Conservation (phyloP, 2,888 invertebrate genomes). For the Parnassius mnemosyne region DNA sequence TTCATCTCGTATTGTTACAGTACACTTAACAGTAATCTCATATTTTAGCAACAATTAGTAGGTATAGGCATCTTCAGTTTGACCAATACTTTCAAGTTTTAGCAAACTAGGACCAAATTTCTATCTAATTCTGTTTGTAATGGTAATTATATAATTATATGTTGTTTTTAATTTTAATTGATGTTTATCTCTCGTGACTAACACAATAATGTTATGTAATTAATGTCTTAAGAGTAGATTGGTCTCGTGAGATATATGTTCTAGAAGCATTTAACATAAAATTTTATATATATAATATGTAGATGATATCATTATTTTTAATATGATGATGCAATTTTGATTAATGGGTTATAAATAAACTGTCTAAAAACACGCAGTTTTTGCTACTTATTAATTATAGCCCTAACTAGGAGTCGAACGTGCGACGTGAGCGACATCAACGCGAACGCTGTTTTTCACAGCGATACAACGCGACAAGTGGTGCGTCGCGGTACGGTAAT, state of each 20-base stretch:
- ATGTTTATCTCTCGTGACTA: slow-evolving; percentile 67
- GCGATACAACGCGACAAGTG: too few species aligned
- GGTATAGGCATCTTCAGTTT: slow-evolving; percentile 12
- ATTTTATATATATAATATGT: slow-evolving; percentile 59
- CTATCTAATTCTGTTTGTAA: slow-evolving; percentile 61
- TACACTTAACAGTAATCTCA: slow-evolving; percentile 23
- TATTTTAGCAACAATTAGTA: slow-evolving; percentile 9
- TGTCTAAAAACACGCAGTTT: slow-evolving; percentile 47
- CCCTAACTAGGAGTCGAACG: too few species aligned
- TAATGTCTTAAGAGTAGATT: slow-evolving; percentile 58
- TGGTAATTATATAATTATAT: slow-evolving; percentile 51
- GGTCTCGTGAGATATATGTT: slow-evolving; percentile 72
- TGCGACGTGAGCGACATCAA: too few species aligned
- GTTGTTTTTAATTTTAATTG: slow-evolving; percentile 73
- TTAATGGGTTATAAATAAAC: slow-evolving; percentile 75
- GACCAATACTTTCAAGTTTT: slow-evolving; percentile 36
- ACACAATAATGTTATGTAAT: slow-evolving; percentile 54
- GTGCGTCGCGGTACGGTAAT: too few species aligned
- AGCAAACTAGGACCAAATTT: slow-evolving; percentile 68
- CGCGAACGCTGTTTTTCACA: too few species aligned
- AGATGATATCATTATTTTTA: slow-evolving; percentile 76
- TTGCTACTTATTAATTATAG: not conserved
- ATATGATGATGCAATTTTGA: slow-evolving; percentile 73
- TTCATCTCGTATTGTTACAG: slow-evolving; percentile 22
- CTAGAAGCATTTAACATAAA: slow-evolving; percentile 77